These are phyloP conservation scores for Schizopygopsis pylzovi DNA, from an alignment of 2,797 vertebrate species.

Conservation along the genomic window DNA sequence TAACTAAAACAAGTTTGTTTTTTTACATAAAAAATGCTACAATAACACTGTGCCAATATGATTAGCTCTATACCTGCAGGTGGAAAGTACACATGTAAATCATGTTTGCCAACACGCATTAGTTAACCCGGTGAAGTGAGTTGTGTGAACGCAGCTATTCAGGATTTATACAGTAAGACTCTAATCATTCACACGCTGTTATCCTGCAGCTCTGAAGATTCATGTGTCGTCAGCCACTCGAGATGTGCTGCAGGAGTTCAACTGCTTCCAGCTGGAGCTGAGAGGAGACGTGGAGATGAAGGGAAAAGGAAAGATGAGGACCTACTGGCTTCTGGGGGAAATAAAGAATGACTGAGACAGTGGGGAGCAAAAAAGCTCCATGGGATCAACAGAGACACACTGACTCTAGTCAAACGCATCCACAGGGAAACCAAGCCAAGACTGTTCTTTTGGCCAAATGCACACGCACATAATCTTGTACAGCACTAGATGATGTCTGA, in stretches of 20 bases:
- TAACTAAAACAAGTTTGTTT: background rate
- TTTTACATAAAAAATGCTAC: background rate
- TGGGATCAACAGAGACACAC: constrained; percentile 3
- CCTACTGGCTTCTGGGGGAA: constrained; percentile 91
- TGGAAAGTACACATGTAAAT: background rate
- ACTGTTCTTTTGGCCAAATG: constrained; percentile 4
- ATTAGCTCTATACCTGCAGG: background rate
- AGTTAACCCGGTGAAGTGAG: background rate
- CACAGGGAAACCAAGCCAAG: constrained; percentile 8
- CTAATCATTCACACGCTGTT: constrained; percentile 20
- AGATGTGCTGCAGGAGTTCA: constrained; percentile 85
- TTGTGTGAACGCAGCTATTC: background rate
- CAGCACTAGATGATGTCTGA: constrained; percentile 20
- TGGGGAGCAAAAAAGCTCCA: background rate
- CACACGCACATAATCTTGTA: constrained; percentile 16
- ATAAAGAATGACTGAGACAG: constrained; percentile 67
- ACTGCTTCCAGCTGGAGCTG: constrained; percentile 87
- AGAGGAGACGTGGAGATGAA: constrained; percentile 91
- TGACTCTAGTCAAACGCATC: background rate
- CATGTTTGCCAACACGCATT: constrained; percentile 4
- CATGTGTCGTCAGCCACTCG: constrained; percentile 87
- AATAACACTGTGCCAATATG: background rate
- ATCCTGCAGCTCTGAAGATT: constrained; percentile 85
- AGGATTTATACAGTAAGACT: background rate
- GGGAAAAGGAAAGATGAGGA: constrained; percentile 91